phyloP scores from a whole-genome alignment of 23 tunicate genomes.

The Ciona savignyi region DNA sequence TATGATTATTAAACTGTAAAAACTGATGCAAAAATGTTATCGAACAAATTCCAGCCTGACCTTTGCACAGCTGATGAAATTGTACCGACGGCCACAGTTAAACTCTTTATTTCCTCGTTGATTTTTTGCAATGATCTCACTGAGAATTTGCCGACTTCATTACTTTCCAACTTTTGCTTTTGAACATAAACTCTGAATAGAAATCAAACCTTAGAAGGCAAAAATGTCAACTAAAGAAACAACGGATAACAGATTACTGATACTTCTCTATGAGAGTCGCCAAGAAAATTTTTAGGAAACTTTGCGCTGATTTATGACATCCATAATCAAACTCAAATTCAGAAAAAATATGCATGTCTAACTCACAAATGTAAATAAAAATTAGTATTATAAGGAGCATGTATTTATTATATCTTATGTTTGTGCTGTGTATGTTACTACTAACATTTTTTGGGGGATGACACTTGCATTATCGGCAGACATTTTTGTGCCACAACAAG shows the following conservation, averaged over 20 bases:
- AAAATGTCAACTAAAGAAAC: too few relatives aligned
- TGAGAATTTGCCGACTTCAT: constrained; percentile 62
- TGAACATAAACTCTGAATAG: constrained; percentile 50
- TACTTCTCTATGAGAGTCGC: too few relatives aligned
- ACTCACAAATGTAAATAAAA: too few relatives aligned
- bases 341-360: background rate
- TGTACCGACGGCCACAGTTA: constrained; percentile 45
- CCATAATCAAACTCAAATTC: background rate
- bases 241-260: too few relatives aligned
- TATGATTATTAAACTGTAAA: background rate
- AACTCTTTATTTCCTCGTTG: constrained; percentile 43
- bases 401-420: too few relatives aligned
- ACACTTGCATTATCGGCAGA: too few relatives aligned
- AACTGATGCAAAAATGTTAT: too few relatives aligned
- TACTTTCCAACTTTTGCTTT: constrained; percentile 74
- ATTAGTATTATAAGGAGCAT: too few relatives aligned
- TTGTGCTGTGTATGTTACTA: too few relatives aligned
- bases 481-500: too few relatives aligned
- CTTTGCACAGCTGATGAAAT: constrained; percentile 75
- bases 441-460: too few relatives aligned
- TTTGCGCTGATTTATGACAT: background rate
- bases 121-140: constrained; percentile 66
- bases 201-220: too few relatives aligned
- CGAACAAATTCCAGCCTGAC: constrained; percentile 10
- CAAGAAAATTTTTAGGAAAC: background rate